Evolutionary conservation across 2,888 invertebrate species (phyloP), one percentile per base, ranked within the genome.

Genomic region (Nomada ferruginata): DNA sequence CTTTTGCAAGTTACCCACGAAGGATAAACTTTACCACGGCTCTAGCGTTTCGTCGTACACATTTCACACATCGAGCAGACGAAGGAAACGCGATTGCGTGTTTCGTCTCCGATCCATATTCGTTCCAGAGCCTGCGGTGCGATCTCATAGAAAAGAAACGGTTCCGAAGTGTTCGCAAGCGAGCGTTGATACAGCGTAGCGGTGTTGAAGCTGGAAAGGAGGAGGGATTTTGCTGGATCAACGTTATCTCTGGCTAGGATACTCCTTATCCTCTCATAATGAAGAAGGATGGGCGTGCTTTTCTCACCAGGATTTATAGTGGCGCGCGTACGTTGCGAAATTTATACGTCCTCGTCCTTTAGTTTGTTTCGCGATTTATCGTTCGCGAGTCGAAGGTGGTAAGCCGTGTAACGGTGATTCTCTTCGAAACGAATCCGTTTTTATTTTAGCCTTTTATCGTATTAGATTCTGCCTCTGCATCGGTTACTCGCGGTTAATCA

Each of bases 21-120:
- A 15, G 66, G 36, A 60, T 87, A 87, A 85, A 87, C 79, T 85
- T 87, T 82, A 85, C 79, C 79, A 79, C 76, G 87, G 77, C 76
- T 79, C 83, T 87, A 87, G 52, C 77, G 79, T 85, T 86, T 86
- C 82, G 82, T 78, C 75, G 73, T 42, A 63, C 23, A 55, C 55
- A 61, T 68, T 66, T 77, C 76, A 50, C 80, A 60, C 84, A 73
- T 73, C 36, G 26, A 53, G 50, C 50, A 29, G 36, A 86, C 83
- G 74, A 66, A 55, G 76, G 76, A 81, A 81, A 84, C 66, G 71
- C 57, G 68, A 76, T 74, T 79, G 77, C 79, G 83, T 66, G 68
- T 59, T 72, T 36, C 77, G 65, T 85, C 55, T 36, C 13, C 44
- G 72, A 55, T 70, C 26, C 47, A 65, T 75, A 69, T 50, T 64